A percentile compares a stretch with the other conserved stretches of the same genome.
These are phyloP conservation scores for Agonopterix arenella DNA, from an alignment of 2,888 invertebrate species.

Conservation along the genomic window DNA sequence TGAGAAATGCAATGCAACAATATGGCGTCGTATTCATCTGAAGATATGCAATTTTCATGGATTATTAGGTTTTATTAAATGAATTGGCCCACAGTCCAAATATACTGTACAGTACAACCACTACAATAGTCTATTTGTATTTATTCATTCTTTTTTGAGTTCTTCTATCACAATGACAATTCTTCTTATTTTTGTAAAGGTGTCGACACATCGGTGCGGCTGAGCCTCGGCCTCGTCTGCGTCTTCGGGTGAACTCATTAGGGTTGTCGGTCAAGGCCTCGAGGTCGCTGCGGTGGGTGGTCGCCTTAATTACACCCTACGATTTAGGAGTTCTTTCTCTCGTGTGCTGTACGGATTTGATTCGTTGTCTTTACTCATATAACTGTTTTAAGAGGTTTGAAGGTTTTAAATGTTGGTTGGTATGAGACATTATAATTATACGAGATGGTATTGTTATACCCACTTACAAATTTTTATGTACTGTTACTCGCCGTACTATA, in stretches of 20 bases:
- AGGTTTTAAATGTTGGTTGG: too few relatives aligned
- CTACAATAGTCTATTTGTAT: not conserved
- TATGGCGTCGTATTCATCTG: constrained; percentile 59
- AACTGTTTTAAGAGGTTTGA: too few relatives aligned
- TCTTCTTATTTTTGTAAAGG: not conserved
- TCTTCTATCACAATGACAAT: not conserved
- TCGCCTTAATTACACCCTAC: constrained; percentile 71
- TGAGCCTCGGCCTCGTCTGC: constrained; percentile 18
- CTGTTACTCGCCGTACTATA: too few relatives aligned
- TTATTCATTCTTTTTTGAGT: not conserved
- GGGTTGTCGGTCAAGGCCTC: constrained; percentile 74
- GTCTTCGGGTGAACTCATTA: constrained; percentile 65
- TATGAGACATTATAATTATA: too few relatives aligned
- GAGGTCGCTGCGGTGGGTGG: constrained; percentile 71
- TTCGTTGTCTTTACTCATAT: too few relatives aligned
- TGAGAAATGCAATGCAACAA: constrained; percentile 73
- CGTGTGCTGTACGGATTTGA: constrained; percentile 12
- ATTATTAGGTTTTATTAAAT: constrained; percentile 27
- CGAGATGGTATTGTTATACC: too few relatives aligned
- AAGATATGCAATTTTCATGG: constrained; percentile 40
- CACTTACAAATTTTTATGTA: too few relatives aligned
- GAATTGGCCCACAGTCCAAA: not conserved
- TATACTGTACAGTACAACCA: too few relatives aligned
- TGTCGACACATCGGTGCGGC: not conserved
- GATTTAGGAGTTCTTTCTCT: constrained; percentile 55